Evolutionary conservation across 2,797 vertebrate genomes (phyloP).

Genomic region (Anguilla marmorata): DNA sequence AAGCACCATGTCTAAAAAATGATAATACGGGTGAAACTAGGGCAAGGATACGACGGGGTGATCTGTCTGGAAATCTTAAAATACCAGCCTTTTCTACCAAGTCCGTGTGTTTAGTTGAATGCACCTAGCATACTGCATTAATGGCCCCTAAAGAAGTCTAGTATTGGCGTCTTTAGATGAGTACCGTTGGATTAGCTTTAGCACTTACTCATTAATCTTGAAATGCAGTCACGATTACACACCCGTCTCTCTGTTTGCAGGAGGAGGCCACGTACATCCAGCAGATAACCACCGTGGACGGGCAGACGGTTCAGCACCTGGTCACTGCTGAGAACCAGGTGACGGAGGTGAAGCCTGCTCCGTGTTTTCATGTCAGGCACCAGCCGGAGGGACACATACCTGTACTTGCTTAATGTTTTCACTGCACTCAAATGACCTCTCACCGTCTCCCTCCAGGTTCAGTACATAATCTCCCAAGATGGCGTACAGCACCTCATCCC

Average conservation of each 20-base stretch:
- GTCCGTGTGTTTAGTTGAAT: background rate
- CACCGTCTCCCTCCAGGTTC: constrained; percentile 73
- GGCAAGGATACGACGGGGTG: too few species aligned
- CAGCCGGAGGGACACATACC: background rate
- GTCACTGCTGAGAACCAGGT: constrained; percentile 94
- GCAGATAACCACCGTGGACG: constrained; percentile 94
- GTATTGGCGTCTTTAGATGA: background rate
- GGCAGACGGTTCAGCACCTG: constrained; percentile 93
- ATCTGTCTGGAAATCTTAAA: too few species aligned
- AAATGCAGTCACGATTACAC: background rate
- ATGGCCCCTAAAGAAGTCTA: background rate
- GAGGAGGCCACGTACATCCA: constrained; percentile 94
- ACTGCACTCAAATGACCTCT: background rate
- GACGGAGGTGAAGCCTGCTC: constrained; percentile 58
- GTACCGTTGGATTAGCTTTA: background rate
- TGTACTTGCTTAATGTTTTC: background rate
- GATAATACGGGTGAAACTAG: too few species aligned
- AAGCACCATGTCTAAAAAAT: too few species aligned
- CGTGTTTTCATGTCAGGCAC: background rate
- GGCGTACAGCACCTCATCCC: constrained; percentile 92
- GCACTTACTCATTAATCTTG: background rate
- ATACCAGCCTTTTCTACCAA: background rate
- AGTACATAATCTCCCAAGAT: constrained; percentile 97
- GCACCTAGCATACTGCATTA: background rate
- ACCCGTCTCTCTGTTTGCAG: constrained; percentile 59